A percentile compares a stretch with the other conserved stretches of the same genome.
These are phyloP conservation scores for Hermaeophaga mercurialis DNA, from an alignment of 2,888 invertebrate species.

Conservation along the genomic window DNA sequence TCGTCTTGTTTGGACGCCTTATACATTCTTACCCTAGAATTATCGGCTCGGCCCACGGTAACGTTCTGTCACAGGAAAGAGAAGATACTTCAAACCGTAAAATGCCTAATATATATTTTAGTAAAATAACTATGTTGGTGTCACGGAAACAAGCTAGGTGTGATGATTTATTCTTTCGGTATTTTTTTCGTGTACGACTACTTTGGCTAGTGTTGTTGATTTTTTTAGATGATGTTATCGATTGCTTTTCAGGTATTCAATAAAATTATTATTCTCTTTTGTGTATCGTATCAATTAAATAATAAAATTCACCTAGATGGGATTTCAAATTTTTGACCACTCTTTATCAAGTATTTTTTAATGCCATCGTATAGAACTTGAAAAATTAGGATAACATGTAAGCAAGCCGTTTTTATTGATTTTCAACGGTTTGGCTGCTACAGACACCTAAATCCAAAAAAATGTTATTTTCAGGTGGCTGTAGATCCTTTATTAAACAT, in stretches of 20 bases:
- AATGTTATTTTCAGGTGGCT: too few species aligned
- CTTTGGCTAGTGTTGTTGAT: constrained; percentile 30
- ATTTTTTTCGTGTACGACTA: constrained; percentile 40
- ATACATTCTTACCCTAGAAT: constrained; percentile 51
- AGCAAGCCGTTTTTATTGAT: too few species aligned
- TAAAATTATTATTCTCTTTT: constrained; percentile 12
- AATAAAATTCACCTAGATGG: too few species aligned
- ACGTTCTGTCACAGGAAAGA: constrained; percentile 50
- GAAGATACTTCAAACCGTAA: constrained; percentile 32
- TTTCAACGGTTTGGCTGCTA: too few species aligned
- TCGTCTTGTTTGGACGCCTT: constrained; percentile 56
- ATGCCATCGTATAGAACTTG: too few species aligned
- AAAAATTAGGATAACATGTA: too few species aligned
- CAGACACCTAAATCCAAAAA: too few species aligned
- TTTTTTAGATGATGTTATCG: constrained; percentile 21
- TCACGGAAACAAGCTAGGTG: constrained; percentile 33
- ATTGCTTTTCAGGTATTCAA: constrained; percentile 18
- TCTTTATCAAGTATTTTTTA: too few species aligned
- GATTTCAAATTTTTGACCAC: too few species aligned
- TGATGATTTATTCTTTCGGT: constrained; percentile 42
- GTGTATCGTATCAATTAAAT: too few species aligned
- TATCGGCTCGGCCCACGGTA: constrained; percentile 47
- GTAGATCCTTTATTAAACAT: too few species aligned
- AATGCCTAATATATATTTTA: constrained; percentile 49
- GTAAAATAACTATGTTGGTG: constrained; percentile 52